Conservation (phyloP, 2,888 invertebrate species). For the Elegia similella region DNA sequence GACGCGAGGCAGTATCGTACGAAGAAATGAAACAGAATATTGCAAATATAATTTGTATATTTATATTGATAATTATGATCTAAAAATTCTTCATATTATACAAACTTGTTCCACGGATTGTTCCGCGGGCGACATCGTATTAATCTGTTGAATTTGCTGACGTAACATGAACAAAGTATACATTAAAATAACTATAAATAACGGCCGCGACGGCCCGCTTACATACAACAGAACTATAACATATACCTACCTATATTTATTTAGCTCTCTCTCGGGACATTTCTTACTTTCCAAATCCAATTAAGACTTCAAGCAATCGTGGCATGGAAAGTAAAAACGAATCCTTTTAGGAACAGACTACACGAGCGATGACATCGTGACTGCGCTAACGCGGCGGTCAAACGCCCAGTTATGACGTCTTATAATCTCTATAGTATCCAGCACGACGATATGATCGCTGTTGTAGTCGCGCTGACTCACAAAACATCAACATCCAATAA, state of each 20-base stretch:
- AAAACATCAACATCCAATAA: background rate
- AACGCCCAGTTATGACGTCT: too few species aligned
- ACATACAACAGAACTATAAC: slow-evolving; percentile 8
- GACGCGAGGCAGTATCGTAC: background rate
- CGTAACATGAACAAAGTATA: background rate
- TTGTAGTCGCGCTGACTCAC: background rate
- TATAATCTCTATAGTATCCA: too few species aligned
- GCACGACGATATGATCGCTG: too few species aligned
- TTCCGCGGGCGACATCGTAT: background rate
- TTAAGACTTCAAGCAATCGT: too few species aligned
- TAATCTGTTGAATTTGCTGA: slow-evolving; percentile 5
- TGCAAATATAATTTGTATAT: slow-evolving; percentile 73
- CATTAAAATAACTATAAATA: slow-evolving; percentile 9
- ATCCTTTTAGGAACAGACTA: background rate
- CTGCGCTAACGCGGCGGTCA: too few species aligned
- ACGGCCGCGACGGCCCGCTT: slow-evolving; percentile 3
- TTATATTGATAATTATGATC: slow-evolving; percentile 64
- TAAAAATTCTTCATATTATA: slow-evolving; percentile 54
- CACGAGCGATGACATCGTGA: too few species aligned
- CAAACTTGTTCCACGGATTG: slow-evolving; percentile 31
- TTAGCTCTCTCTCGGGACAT: background rate
- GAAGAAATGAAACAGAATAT: slow-evolving; percentile 39
- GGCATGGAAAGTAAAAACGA: background rate
- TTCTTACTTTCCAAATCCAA: background rate
- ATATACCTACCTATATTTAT: slow-evolving; percentile 5